Evolutionary conservation across 2,113 vertebrate genomes (phyloP).

Genomic region (Ceyx melanurus): DNA sequence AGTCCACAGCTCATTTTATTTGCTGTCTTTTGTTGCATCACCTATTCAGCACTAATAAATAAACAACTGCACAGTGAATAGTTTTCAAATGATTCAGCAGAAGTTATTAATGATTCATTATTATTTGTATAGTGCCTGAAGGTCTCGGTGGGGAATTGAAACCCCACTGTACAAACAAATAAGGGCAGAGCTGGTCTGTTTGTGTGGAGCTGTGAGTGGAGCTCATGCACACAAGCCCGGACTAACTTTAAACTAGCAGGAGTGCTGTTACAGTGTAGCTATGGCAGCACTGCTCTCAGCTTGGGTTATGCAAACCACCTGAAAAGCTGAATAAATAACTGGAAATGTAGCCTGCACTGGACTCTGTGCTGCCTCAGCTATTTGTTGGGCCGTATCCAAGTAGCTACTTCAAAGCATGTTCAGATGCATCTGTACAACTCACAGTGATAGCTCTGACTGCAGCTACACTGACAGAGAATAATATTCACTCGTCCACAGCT

Average conservation of each 20-base stretch:
- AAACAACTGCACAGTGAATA: conserved; percentile 2
- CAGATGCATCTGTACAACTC: not conserved
- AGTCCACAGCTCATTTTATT: not conserved
- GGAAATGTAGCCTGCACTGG: not conserved
- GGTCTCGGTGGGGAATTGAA: not conserved
- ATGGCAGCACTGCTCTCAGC: not conserved
- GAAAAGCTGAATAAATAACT: conserved; percentile 14
- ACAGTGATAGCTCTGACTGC: not conserved
- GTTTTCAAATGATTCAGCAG: conserved; percentile 35
- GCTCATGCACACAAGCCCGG: not conserved
- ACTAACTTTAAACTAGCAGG: not conserved
- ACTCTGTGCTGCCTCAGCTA: not conserved
- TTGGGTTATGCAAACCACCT: not conserved
- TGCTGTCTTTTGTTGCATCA: conserved; percentile 1
- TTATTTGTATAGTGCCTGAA: conserved; percentile 7
- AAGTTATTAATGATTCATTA: conserved; percentile 45
- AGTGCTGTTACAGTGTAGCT: not conserved
- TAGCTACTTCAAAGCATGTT: not conserved
- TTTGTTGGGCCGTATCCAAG: fast-evolving
- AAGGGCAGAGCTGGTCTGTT: not conserved
- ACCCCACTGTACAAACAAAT: conserved; percentile 1
- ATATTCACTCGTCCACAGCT: not conserved
- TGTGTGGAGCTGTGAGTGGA: not conserved
- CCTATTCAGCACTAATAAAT: conserved; percentile 37
- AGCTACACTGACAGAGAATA: not conserved